A percentile compares a stretch with the other conserved stretches of the same genome.
Evolutionary conservation across 2,797 vertebrate species (phyloP).

Genomic region (Pygocentrus nattereri): DNA sequence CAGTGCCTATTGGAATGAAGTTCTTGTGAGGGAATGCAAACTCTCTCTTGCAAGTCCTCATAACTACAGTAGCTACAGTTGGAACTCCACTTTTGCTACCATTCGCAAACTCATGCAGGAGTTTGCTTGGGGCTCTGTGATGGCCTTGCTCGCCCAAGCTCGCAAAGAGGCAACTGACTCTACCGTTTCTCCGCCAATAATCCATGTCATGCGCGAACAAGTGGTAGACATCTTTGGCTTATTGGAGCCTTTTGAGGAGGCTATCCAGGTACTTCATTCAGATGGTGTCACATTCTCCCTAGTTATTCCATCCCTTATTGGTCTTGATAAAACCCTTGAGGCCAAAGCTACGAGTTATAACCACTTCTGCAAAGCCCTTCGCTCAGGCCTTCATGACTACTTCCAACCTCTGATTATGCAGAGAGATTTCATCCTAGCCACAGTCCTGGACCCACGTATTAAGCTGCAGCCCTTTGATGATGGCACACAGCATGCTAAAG

Average conservation of each 20-base stretch:
- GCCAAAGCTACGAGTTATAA: conserved; percentile 67
- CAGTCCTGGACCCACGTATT: conserved; percentile 77
- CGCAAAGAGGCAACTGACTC: conserved; percentile 72
- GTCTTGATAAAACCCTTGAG: conserved; percentile 77
- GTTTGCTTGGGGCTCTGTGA: conserved; percentile 69
- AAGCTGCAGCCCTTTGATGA: conserved; percentile 80
- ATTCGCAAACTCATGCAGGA: conserved; percentile 74
- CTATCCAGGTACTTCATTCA: conserved; percentile 76
- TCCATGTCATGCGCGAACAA: conserved; percentile 78
- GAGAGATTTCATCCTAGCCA: conserved; percentile 74
- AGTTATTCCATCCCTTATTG: conserved; percentile 74
- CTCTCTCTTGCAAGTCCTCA: conserved; percentile 70
- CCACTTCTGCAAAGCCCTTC: conserved; percentile 76
- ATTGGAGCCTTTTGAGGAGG: conserved; percentile 78
- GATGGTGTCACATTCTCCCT: conserved; percentile 73
- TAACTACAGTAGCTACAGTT: conserved; percentile 65
- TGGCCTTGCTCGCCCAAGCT: conserved; percentile 76
- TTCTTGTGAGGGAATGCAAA: conserved; percentile 73
- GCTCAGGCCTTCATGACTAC: conserved; percentile 69
- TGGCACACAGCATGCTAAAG: conserved; percentile 45
- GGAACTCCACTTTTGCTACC: conserved; percentile 77
- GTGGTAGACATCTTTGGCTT: conserved; percentile 77
- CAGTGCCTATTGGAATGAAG: conserved; percentile 78
- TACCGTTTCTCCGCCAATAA: conserved; percentile 68
- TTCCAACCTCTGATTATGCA: conserved; percentile 76